Evolutionary conservation across 2,888 invertebrate genomes (phyloP), one percentile per base, ranked within the genome.

Genomic region (Drosophila birchii): DNA sequence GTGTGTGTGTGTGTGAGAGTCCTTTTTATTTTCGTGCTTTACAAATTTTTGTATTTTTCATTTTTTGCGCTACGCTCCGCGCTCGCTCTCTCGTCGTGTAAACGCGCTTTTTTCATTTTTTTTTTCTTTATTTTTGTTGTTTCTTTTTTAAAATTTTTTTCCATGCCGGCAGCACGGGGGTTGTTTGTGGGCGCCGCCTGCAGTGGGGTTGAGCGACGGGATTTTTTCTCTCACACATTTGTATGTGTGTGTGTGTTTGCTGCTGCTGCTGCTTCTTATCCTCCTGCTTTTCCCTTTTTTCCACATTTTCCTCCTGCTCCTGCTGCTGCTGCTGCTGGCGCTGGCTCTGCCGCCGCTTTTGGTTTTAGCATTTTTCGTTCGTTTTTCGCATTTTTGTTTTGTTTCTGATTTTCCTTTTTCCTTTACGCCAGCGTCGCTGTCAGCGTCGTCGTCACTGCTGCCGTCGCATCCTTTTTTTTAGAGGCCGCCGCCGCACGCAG

Each of bases 351-450:
- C 78, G 64, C 63, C 78, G 79, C 78, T 86, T 82, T 88, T 79
- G 84, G 76, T 81, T 85, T 83, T 75, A 81, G 67, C 78, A 80
- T 83, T 86, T 85, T 88, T 84, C 75, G 76, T 75, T 85, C 54
- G 51, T 76, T 75, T 75, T 75, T 75, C 60, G 68, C 63, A 76
- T 86, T 83, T 80, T 76, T 88, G 72, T 83, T 86, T 78, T 88
- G 86, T 80, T 83, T 83, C 86, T 81, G 85, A 80, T 80, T 83
- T 86, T 83, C 67, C 71, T 78, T 72, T 70, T 75, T 45, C 55
- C 62, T 29, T 63, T 67, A 29, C 51, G 78, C 26, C 49, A 76
- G 20, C 68, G 54, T 56, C 51, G 80, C 55, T 12, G 77, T 39
- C 53, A 58, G 18, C 38, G 49, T 44, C 41, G 62, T 12, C 47